Evolutionary conservation across 2,888 invertebrate genomes (phyloP).

Genomic region (Protodeltote pygarga): DNA sequence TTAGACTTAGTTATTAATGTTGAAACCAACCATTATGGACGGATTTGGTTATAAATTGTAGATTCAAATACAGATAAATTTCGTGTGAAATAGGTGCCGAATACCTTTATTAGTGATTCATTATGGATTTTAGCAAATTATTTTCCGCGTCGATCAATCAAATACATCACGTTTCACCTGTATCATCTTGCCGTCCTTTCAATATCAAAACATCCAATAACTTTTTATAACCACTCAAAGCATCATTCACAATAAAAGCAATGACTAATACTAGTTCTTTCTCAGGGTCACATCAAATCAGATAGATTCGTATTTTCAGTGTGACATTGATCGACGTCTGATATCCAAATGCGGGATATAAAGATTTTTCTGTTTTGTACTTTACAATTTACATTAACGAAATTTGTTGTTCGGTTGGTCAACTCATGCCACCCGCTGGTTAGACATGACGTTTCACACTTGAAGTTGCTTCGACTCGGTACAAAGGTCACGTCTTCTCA

Average conservation of each 20-base stretch:
- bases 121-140: constrained; percentile 24
- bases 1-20: constrained; percentile 19
- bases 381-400: constrained; percentile 58
- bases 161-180: constrained; percentile 24
- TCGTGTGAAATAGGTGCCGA: constrained; percentile 12
- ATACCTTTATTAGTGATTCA: constrained; percentile 25
- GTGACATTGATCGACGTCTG: constrained; percentile 83
- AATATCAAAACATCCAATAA: constrained; percentile 46
- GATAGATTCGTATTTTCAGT: constrained; percentile 61
- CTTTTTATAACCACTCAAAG: constrained; percentile 52
- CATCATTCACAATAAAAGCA: constrained; percentile 65
- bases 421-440: constrained; percentile 80
- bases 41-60: constrained; percentile 34
- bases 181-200: constrained; percentile 28
- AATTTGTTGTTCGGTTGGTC: constrained; percentile 66
- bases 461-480: constrained; percentile 68
- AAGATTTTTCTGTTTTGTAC: constrained; percentile 66
- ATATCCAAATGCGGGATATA: constrained; percentile 68
- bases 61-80: constrained; percentile 16
- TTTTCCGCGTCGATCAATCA: constrained; percentile 37
- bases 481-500: constrained; percentile 84
- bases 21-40: constrained; percentile 16
- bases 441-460: constrained; percentile 83
- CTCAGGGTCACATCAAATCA: constrained; percentile 67
- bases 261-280: constrained; percentile 73